Evolutionary conservation across 1,140 invertebrate species (phyloP), one percentile per base, ranked within the genome.

Genomic region (Drosophila kohkoa): DNA sequence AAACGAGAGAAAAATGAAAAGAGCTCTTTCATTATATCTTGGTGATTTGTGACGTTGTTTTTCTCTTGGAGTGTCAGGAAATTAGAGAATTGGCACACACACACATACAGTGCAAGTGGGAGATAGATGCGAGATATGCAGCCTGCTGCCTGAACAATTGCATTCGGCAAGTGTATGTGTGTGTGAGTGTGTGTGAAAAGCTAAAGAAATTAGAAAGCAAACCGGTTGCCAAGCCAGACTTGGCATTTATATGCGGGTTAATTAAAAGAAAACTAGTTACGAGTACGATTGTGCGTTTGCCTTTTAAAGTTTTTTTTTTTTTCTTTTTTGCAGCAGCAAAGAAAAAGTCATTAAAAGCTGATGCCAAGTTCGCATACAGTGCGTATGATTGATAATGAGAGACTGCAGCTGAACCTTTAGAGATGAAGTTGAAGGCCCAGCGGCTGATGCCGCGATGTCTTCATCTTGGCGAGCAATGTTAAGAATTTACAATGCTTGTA

Each of bases 241-340:
- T 83, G 82, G 77, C 80, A 88, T 81, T 85, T 85, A 83, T 81
- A 70, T 81, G 81, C 77, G 64, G 88, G 83, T 87, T 88, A 88
- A 89, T 88, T 88, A 88, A 88, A 88, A 89, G 85, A 83, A 88
- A 88, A 89, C 83, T 88, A 81, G 82, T 80, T 87, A 69, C 65
- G 60, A 60, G 49, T n/a, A 11, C n/a, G 32, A 45, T 32, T 49
- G 73, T 82, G 83, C 72, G 59, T 71, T 63, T 67, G 49, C 77
- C 25, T 74, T 69, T 69, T 62, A 41, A 62, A 63, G 38, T 52
- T 65, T 69, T 35, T 5, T 65, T 69, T 35, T 5, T 16, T 7
- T n/a, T 15, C 15, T 15, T 11, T 3, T 43, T 11, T 41, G 32
- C 59, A 49, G 41, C 48, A 10, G 43, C 58, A 60, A n/a, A 51